Percentiles rank a stretch among this genome's conserved stretches.
Conservation (phyloP, 2,888 invertebrate genomes). For the Agrochola lota region DNA sequence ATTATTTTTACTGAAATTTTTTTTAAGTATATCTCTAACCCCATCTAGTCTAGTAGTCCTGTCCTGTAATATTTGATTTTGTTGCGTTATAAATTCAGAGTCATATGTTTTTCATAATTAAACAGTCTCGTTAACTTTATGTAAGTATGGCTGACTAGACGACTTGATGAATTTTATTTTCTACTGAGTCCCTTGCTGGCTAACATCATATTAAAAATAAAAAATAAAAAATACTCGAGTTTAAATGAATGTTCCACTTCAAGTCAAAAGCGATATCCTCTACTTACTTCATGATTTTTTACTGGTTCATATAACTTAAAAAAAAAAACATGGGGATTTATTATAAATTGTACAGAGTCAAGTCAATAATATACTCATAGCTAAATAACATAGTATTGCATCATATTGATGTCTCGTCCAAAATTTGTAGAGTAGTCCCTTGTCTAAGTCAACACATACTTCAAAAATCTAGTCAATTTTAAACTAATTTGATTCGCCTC, state of each 20-base stretch:
- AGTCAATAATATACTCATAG: slow-evolving; percentile 29
- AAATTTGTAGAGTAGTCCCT: slow-evolving; percentile 10
- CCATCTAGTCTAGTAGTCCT: background rate
- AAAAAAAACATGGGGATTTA: background rate
- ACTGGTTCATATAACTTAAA: background rate
- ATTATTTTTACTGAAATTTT: slow-evolving; percentile 2
- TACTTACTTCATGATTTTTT: background rate
- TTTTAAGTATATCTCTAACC: background rate
- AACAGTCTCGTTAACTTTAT: too few species aligned
- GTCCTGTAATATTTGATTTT: background rate
- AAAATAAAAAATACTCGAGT: background rate
- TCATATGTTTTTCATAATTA: too few species aligned
- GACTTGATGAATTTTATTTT: too few species aligned
- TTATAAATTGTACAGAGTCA: slow-evolving; percentile 17
- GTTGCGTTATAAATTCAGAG: too few species aligned
- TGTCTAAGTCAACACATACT: slow-evolving; percentile 31
- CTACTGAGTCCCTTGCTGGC: too few species aligned
- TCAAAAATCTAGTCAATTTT: slow-evolving; percentile 12
- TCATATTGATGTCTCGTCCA: slow-evolving; percentile 57
- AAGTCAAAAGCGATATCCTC: background rate
- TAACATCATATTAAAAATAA: too few species aligned
- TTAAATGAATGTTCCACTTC: background rate
- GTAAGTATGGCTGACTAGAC: too few species aligned
- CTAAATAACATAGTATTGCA: slow-evolving; percentile 39
- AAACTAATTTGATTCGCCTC: background rate